Conservation (phyloP, 2,797 vertebrate species). For the Podargus strigoides region DNA sequence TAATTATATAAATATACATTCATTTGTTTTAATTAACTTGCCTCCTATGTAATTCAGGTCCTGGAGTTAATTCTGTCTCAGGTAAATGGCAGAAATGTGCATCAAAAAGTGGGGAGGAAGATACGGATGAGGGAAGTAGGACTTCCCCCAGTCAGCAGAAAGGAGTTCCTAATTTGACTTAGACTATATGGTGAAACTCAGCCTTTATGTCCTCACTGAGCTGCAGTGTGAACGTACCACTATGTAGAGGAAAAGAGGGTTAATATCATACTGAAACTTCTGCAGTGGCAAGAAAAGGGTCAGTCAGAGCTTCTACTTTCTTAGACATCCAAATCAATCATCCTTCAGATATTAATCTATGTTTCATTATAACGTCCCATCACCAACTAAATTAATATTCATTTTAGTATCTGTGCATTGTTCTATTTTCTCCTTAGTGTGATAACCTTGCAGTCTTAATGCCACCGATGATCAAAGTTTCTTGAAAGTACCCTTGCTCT, state of each 20-base stretch:
- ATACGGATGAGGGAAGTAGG: background rate
- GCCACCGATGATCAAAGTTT: background rate
- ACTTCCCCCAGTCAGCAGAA: background rate
- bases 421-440: background rate
- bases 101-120: background rate
- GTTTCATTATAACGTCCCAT: background rate
- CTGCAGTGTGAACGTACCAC: background rate
- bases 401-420: background rate
- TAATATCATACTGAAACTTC: background rate
- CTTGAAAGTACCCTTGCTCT: background rate
- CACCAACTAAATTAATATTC: background rate
- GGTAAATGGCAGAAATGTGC: background rate
- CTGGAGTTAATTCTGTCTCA: background rate
- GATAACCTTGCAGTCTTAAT: background rate
- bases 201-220: background rate
- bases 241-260: background rate
- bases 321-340: background rate
- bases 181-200: background rate
- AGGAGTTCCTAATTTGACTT: background rate
- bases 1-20: background rate
- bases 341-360: background rate
- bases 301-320: background rate
- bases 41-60: background rate
- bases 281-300: background rate
- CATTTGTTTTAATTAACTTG: background rate